Evolutionary conservation across 2,888 invertebrate species (phyloP).

Genomic region (Cryptus armator): DNA sequence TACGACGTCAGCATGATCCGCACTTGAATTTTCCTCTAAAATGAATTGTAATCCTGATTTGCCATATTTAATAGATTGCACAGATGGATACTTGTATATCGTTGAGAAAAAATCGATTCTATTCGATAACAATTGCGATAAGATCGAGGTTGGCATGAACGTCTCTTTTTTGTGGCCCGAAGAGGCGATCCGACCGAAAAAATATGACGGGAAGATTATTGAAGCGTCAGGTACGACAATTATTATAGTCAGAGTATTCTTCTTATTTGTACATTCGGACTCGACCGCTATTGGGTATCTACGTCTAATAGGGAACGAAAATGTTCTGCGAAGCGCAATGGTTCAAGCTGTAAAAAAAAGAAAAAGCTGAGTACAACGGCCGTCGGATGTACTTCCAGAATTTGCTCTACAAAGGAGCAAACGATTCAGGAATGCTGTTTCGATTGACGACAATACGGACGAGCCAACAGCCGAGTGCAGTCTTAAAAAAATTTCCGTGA

Average conservation of each 20-base stretch:
- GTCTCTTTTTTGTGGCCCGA: slow-evolving; percentile 21
- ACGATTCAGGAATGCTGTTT: background rate
- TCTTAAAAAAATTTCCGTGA: background rate
- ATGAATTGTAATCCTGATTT: background rate
- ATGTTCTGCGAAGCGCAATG: background rate
- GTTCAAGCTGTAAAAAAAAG: background rate
- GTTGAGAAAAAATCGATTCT: slow-evolving; percentile 10
- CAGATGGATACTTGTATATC: slow-evolving; percentile 13
- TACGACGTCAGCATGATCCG: no score
- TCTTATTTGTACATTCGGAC: background rate
- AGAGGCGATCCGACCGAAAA: slow-evolving; percentile 12
- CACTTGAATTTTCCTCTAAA: background rate
- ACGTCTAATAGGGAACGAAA: background rate
- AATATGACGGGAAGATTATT: background rate
- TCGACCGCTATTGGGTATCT: background rate
- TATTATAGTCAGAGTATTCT: background rate
- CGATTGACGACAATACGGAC: background rate
- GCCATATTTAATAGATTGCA: background rate
- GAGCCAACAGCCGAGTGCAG: background rate
- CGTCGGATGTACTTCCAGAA: background rate
- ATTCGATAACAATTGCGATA: slow-evolving; percentile 5
- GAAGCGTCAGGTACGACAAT: background rate
- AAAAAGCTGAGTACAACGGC: background rate
- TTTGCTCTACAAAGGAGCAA: background rate
- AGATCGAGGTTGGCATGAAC: background rate